These are phyloP conservation scores for Capitulum mitella DNA, from an alignment of 2,888 invertebrate genomes.

Conservation along the genomic window DNA sequence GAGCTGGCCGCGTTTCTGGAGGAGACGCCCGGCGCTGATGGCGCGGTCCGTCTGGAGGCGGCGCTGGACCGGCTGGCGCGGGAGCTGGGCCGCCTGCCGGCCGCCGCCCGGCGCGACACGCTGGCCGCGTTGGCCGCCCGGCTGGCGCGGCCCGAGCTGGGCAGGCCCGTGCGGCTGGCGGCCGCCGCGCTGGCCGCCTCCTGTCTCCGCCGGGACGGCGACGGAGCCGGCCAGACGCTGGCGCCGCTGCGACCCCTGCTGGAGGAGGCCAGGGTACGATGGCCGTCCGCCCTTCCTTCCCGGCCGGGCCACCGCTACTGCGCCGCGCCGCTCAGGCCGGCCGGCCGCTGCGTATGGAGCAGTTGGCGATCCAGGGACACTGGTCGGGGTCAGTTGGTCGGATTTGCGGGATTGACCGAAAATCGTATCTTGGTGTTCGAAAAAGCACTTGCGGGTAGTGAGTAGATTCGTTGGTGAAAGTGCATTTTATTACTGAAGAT, in stretches of 20 bases:
- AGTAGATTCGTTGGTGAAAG: too few relatives aligned
- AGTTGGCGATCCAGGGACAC: too few relatives aligned
- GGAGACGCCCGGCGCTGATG: slow-evolving; percentile 45
- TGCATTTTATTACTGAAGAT: too few relatives aligned
- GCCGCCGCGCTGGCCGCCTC: slow-evolving; percentile 34
- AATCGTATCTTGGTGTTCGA: too few relatives aligned
- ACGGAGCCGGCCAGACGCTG: slow-evolving; percentile 63
- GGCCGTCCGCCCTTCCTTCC: too few relatives aligned
- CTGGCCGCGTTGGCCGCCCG: slow-evolving; percentile 65
- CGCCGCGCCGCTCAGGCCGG: too few relatives aligned
- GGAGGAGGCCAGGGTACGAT: slow-evolving; percentile 69
- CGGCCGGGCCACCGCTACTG: too few relatives aligned
- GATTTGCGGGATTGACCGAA: too few relatives aligned
- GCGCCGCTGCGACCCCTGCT: slow-evolving; percentile 76
- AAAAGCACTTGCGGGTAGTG: too few relatives aligned
- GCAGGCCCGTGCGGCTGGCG: slow-evolving; percentile 59
- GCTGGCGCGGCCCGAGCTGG: slow-evolving; percentile 59
- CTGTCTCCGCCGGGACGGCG: slow-evolving; percentile 38
- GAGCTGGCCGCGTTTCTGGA: slow-evolving; percentile 52
- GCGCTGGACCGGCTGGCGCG: slow-evolving; percentile 40
- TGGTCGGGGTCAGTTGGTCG: too few relatives aligned
- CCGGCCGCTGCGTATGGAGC: too few relatives aligned
- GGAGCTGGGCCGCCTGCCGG: slow-evolving; percentile 53
- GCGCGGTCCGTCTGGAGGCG: slow-evolving; percentile 50
- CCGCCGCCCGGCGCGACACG: slow-evolving; percentile 56